Evolutionary conservation across 2,888 invertebrate species (phyloP), one percentile per base, ranked within the genome.

Genomic region (Stenotaenia linearis): DNA sequence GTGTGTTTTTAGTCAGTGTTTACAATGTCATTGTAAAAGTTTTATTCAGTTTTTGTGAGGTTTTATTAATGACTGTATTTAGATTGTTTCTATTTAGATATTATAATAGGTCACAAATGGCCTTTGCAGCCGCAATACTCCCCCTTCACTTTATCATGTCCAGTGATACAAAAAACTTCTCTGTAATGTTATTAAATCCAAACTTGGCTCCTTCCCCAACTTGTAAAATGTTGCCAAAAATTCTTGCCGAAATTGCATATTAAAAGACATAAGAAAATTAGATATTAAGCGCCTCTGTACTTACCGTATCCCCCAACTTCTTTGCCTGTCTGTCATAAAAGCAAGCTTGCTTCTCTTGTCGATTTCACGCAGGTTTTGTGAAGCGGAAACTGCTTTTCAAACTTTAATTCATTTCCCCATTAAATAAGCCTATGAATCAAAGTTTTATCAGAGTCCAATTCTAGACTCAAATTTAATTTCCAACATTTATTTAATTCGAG

Each of bases 201-300:
- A 15, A 3, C 25, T 69, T 69, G 69, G 69, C 69, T 28, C 5
- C 12, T 69, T 69, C 28, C 69, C 10, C 23, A 50, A 50, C n/a
- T 50, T n/a, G 18, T 10, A 69, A 69, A 69, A 69, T 69, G n/a
- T 28, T 69, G 69, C 25, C 28, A 50, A 69, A 69, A 69, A 69
- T 69, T 69, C 69, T 69, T 69, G 69, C 69, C 23, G 69, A 69
- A 69, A 69, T 69, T 69, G 69, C 69, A 69, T 69, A 69, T 69
- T 69, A 69, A 69, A 28, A 69, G 25, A 69, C 69, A 69, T 28
- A 12, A 28, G 25, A 69, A 69, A 69, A 69, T 69, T 69, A 69
- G 69, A 69, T 69, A 69, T 69, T 69, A 69, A 69, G 69, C 25
- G 69, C 69, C 4, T 69, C 69, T 69, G 15, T 28, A 15, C 69